Percentiles rank a stretch among this genome's conserved stretches.
phyloP scores from a whole-genome alignment of 2,888 invertebrate genomes.

The Osedax frankpressi region DNA sequence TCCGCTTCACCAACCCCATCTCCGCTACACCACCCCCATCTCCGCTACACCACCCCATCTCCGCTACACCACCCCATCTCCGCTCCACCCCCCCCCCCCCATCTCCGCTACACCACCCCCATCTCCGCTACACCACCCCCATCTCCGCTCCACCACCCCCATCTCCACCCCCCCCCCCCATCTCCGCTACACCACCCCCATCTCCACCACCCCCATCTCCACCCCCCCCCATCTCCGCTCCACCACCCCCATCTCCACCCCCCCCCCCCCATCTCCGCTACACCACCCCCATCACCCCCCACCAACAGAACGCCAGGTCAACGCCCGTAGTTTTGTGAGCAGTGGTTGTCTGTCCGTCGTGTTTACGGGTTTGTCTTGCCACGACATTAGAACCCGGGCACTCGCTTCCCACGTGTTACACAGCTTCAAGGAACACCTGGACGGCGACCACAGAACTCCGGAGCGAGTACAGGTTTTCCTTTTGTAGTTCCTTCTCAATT shows the following conservation, averaged over 20 bases:
- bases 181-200: not conserved
- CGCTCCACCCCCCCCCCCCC: not conserved
- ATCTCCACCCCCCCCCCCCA: not conserved
- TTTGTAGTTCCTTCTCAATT: not conserved
- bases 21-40: too few relatives aligned
- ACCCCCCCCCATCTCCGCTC: not conserved
- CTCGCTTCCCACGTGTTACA: not conserved
- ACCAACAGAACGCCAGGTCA: not conserved
- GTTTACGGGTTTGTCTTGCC: not conserved
- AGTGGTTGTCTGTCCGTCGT: not conserved
- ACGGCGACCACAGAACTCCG: not conserved
- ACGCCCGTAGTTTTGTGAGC: not conserved
- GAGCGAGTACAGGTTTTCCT: not conserved
- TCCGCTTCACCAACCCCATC: too few relatives aligned
- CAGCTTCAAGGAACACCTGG: not conserved
- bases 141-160: not conserved
- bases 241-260: not conserved
- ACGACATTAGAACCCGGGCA: not conserved
- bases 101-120: not conserved
- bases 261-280: not conserved
- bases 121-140: not conserved
- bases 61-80: not conserved
- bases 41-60: not conserved
- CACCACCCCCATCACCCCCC: not conserved
- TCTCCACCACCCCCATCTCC: not conserved